Conservation (phyloP, 2,888 invertebrate genomes). For the Suillia variegata region DNA sequence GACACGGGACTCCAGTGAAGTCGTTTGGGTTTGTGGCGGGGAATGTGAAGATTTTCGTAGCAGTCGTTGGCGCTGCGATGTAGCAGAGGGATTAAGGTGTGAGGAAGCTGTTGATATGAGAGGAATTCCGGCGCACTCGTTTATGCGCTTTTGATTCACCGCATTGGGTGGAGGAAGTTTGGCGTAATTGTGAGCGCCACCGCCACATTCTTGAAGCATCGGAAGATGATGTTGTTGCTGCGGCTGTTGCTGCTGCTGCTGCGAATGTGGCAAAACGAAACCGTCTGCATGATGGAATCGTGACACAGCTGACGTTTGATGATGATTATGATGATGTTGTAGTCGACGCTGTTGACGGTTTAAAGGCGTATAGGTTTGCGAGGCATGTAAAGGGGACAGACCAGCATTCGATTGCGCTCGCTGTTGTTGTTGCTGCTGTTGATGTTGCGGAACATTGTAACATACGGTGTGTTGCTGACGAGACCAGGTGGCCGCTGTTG, state of each 20-base stretch:
- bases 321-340: too few species aligned
- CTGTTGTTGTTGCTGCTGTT: slow-evolving; percentile 15
- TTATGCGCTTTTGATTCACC: slow-evolving; percentile 58
- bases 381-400: too few species aligned
- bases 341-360: slow-evolving; percentile 24
- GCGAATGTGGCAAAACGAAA: too few species aligned
- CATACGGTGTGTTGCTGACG: too few species aligned
- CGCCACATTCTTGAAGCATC: slow-evolving; percentile 23
- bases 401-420: too few species aligned
- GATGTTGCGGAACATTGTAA: slow-evolving; percentile 17
- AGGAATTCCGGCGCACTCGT: slow-evolving; percentile 81
- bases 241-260: too few species aligned
- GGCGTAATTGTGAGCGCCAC: slow-evolving; percentile 40
- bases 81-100: slow-evolving; percentile 44
- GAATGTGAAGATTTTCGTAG: slow-evolving; percentile 41
- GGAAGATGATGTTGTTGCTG: not conserved
- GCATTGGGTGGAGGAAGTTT: slow-evolving; percentile 36
- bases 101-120: slow-evolving; percentile 79
- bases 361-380: too few species aligned
- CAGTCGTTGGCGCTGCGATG: slow-evolving; percentile 59
- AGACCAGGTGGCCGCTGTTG: slow-evolving; percentile 19
- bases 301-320: too few species aligned
- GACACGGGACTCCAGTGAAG: not conserved
- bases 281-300: slow-evolving; percentile 11
- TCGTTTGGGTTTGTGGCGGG: slow-evolving; percentile 17